Conservation (phyloP, 2,113 vertebrate species). For the Eurystomus gularis region DNA sequence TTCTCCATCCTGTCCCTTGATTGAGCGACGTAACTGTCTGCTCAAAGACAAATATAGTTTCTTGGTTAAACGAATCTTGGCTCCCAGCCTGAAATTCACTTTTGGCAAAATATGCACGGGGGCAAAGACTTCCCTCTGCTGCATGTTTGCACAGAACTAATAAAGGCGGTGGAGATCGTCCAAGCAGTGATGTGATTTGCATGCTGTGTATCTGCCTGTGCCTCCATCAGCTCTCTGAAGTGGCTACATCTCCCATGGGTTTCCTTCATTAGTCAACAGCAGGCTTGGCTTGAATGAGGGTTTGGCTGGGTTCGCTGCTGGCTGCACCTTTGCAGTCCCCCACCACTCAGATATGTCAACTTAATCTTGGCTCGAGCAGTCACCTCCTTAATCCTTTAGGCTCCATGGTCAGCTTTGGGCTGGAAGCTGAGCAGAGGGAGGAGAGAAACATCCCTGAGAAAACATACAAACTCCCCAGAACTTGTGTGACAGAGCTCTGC, state of each 20-base stretch:
- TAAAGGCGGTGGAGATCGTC: not conserved
- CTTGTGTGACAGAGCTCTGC: not conserved
- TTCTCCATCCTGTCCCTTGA: conserved; percentile 46
- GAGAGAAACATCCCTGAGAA: not conserved
- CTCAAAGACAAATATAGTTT: conserved; percentile 51
- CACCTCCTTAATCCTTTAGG: not conserved
- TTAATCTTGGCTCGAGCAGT: not conserved
- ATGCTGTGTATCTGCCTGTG: not conserved
- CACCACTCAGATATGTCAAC: not conserved
- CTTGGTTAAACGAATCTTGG: conserved; percentile 42
- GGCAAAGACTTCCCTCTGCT: conserved; percentile 30
- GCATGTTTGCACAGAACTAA: not conserved
- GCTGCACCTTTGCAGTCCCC: not conserved
- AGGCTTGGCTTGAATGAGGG: not conserved
- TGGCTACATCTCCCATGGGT: not conserved
- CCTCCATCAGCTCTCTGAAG: not conserved
- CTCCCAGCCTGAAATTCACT: conserved; percentile 23
- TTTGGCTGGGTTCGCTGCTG: not conserved
- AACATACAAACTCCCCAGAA: not conserved
- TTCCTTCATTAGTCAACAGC: not conserved
- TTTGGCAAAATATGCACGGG: not conserved
- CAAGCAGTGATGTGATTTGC: not conserved
- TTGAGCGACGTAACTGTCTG: conserved; percentile 13
- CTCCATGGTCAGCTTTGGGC: not conserved
- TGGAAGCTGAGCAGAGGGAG: not conserved